These are phyloP conservation scores for Leptinotarsa tumamoca DNA, from an alignment of 2,888 invertebrate genomes.

Conservation along the genomic window DNA sequence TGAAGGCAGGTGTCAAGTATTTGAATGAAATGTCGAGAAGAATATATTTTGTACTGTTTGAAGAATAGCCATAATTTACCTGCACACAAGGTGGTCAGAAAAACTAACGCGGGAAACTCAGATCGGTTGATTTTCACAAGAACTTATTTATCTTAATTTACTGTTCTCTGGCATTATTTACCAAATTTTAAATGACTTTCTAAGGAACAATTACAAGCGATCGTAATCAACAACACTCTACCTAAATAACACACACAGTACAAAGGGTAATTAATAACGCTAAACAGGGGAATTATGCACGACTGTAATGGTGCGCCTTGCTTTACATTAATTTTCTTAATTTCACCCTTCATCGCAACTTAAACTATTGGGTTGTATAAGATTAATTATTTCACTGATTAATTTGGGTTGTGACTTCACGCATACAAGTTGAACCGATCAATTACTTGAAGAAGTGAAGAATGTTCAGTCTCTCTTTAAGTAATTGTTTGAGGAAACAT, in stretches of 20 bases:
- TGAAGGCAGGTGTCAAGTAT: too few species aligned
- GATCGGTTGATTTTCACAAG: too few species aligned
- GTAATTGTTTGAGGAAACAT: not conserved
- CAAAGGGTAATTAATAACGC: conserved; percentile 28
- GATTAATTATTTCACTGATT: conserved; percentile 45
- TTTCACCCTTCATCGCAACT: conserved; percentile 49
- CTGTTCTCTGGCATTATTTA: too few species aligned
- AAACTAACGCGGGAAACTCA: too few species aligned
- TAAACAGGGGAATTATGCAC: conserved; percentile 45
- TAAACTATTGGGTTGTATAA: conserved; percentile 49
- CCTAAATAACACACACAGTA: conserved; percentile 21
- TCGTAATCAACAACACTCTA: conserved; percentile 16
- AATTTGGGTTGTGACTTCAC: conserved; percentile 8
- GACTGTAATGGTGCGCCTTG: conserved; percentile 48
- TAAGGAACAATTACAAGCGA: not conserved
- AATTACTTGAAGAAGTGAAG: conserved; percentile 10
- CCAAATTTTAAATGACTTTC: not conserved
- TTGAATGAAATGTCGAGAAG: too few species aligned
- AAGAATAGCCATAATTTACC: too few species aligned
- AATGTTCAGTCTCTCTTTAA: not conserved
- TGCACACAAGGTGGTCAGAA: too few species aligned
- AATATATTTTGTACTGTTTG: too few species aligned
- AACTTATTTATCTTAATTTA: too few species aligned
- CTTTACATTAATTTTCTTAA: conserved; percentile 54
- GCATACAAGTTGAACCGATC: conserved; percentile 16